Evolutionary conservation across 1,140 invertebrate species (phyloP).

Genomic region (Drosophila burlai): DNA sequence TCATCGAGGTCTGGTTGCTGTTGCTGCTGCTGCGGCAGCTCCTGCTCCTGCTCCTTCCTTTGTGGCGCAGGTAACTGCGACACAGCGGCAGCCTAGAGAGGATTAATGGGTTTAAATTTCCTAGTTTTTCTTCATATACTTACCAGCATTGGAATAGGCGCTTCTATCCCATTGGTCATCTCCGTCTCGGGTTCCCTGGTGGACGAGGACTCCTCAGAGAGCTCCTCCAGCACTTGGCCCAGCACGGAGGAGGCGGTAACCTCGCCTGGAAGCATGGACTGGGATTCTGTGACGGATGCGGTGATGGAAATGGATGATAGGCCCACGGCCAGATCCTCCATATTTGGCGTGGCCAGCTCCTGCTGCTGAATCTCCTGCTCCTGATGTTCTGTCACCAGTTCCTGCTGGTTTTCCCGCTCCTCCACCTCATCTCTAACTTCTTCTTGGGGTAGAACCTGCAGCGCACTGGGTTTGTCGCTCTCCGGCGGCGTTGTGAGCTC

Average conservation of each 20-base stretch:
- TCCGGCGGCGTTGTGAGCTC: conserved; percentile 46
- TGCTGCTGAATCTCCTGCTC: neutral
- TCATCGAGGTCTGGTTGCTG: conserved; percentile 8
- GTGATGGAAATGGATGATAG: conserved; percentile 79
- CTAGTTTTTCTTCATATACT: neutral
- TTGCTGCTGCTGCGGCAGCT: neutral
- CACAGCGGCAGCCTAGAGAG: conserved; percentile 2
- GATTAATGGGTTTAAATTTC: neutral
- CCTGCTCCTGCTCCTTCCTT: neutral
- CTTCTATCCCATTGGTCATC: conserved; percentile 40
- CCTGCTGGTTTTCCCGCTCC: conserved; percentile 33
- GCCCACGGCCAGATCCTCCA: conserved; percentile 71
- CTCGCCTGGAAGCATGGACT: conserved; percentile 67
- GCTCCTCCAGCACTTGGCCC: conserved; percentile 66
- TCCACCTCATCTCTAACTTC: conserved; percentile 18
- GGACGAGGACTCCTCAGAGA: conserved; percentile 56
- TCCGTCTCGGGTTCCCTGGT: conserved; percentile 56
- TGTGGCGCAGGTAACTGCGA: neutral
- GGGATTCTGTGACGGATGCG: conserved; percentile 55
- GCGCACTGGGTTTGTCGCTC: conserved; percentile 29
- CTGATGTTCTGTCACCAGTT: conserved; percentile 16
- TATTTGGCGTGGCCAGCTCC: conserved; percentile 6
- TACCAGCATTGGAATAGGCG: neutral
- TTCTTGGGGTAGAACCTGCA: conserved; percentile 20
- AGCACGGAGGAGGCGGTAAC: conserved; percentile 69